Evolutionary conservation across 2,797 vertebrate genomes (phyloP).

Genomic region (Luscinia megarhynchos): DNA sequence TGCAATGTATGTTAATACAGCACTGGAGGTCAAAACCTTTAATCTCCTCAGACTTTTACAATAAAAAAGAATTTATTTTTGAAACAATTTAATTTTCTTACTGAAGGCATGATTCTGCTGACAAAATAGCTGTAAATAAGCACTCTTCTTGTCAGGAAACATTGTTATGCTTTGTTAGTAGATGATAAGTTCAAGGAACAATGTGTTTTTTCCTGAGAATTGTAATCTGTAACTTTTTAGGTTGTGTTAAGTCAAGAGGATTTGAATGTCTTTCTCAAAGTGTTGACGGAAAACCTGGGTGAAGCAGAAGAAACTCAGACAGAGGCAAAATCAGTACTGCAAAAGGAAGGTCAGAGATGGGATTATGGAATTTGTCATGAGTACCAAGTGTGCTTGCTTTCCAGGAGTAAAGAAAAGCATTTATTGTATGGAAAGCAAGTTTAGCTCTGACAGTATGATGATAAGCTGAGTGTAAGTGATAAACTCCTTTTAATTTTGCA

Average conservation of each 20-base stretch:
- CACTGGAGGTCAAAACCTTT: background rate
- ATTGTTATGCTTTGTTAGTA: background rate
- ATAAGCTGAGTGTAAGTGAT: background rate
- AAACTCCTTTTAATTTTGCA: background rate
- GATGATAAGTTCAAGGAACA: background rate
- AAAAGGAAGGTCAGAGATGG: constrained; percentile 76
- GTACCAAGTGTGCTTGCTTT: background rate
- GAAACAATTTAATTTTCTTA: background rate
- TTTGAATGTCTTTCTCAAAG: constrained; percentile 89
- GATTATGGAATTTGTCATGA: background rate
- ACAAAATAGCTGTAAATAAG: background rate
- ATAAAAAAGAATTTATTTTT: background rate
- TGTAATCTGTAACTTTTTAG: constrained; percentile 70
- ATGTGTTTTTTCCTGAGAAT: background rate
- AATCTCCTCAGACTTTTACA: background rate
- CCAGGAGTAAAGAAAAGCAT: background rate
- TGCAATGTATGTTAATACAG: background rate
- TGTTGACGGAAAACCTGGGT: constrained; percentile 90
- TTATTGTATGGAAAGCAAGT: background rate
- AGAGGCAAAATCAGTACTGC: constrained; percentile 55
- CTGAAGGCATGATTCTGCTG: background rate
- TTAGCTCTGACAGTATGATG: background rate
- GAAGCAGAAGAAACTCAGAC: constrained; percentile 78
- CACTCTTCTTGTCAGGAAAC: background rate
- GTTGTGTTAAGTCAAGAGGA: constrained; percentile 90